phyloP scores from a whole-genome alignment of 2,797 vertebrate species.

The Anomalospiza imberbis region DNA sequence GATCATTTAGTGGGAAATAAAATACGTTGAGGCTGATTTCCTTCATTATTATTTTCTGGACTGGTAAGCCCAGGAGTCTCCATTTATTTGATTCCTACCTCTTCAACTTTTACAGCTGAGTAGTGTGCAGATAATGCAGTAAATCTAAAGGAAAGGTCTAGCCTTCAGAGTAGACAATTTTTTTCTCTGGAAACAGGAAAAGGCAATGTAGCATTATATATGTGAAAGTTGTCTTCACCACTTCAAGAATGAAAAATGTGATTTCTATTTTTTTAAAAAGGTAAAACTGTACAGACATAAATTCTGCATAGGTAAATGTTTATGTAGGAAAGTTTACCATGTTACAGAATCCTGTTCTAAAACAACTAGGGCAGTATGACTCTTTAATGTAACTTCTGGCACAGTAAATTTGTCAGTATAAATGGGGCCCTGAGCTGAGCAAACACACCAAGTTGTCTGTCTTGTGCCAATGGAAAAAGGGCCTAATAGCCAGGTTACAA shows the following conservation, averaged over 20 bases:
- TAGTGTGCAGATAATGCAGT: not conserved
- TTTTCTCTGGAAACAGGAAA: conserved; percentile 17
- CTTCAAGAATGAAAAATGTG: conserved; percentile 39
- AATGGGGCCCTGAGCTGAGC: conserved; percentile 27
- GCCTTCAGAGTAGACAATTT: not conserved
- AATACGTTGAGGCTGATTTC: not conserved
- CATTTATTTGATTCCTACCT: not conserved
- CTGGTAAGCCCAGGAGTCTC: not conserved
- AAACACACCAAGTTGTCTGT: conserved; percentile 25
- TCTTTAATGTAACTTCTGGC: conserved; percentile 57
- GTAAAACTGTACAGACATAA: conserved; percentile 31
- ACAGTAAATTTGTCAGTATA: conserved; percentile 33
- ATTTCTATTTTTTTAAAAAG: not conserved
- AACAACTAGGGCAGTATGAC: conserved; percentile 43
- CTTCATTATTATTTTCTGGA: not conserved
- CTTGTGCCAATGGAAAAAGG: conserved; percentile 45
- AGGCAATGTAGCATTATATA: not conserved
- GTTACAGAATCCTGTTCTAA: conserved; percentile 34
- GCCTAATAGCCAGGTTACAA: not conserved
- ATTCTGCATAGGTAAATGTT: conserved; percentile 52
- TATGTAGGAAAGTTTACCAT: conserved; percentile 54
- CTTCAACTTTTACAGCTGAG: not conserved
- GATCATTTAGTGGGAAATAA: not conserved
- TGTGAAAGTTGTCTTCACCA: conserved; percentile 33
- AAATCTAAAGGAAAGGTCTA: not conserved